These are phyloP conservation scores for Conus betulinus DNA, from an alignment of 1,140 invertebrate species.

Conservation along the genomic window DNA sequence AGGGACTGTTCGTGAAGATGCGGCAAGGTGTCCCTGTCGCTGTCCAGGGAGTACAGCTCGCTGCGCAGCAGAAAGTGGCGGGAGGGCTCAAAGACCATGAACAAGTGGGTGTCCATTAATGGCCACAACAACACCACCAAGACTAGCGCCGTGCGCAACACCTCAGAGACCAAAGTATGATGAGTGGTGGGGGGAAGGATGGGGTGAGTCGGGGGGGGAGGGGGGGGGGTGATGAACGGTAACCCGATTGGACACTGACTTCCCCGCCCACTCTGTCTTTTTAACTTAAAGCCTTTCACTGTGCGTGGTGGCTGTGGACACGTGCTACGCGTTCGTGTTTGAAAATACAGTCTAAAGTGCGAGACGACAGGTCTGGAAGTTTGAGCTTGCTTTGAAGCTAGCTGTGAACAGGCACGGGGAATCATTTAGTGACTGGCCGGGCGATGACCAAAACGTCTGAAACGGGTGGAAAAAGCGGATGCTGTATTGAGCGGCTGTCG, in stretches of 20 bases:
- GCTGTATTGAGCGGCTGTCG: too few species aligned
- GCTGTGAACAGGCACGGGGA: too few species aligned
- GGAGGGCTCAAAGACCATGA: slow-evolving; percentile 24
- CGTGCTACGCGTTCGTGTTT: background rate
- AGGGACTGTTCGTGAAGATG: slow-evolving; percentile 53
- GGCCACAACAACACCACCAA: slow-evolving; percentile 37
- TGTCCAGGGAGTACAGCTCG: slow-evolving; percentile 58
- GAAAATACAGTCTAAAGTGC: too few species aligned
- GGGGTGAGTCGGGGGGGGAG: too few species aligned
- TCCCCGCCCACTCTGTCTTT: background rate
- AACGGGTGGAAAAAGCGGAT: too few species aligned
- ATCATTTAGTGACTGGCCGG: too few species aligned
- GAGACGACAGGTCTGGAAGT: too few species aligned
- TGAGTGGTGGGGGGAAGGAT: background rate
- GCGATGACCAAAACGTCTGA: too few species aligned
- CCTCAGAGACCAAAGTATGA: background rate
- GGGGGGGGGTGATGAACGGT: background rate
- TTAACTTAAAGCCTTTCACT: too few species aligned
- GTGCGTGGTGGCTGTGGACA: background rate
- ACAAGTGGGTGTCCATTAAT: slow-evolving; percentile 51
- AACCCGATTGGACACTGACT: too few species aligned
- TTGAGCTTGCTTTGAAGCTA: too few species aligned
- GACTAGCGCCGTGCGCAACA: background rate
- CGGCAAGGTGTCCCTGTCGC: slow-evolving; percentile 46
- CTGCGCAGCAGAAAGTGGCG: slow-evolving; percentile 48